Evolutionary conservation across 2,113 vertebrate genomes (phyloP), one percentile per base, ranked within the genome.

Genomic region (Taxidea taxus): DNA sequence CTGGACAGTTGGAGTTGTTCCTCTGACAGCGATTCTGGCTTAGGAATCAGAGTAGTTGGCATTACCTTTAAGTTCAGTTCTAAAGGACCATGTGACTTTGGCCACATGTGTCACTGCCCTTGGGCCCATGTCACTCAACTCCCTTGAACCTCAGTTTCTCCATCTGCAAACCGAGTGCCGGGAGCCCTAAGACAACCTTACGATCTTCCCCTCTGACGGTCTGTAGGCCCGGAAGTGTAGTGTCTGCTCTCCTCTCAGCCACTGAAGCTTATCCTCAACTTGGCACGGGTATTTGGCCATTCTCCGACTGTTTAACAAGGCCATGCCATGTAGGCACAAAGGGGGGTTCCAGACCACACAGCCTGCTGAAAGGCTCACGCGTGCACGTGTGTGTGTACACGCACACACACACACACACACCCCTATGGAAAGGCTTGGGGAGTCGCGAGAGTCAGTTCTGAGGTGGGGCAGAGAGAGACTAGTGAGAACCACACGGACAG

Each of bases 41-140:
- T 86, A 85, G n/a, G 80, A 83, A 77, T 94, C 54, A 75, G 72
- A n/a, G 74, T 62, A 21, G 13, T 37, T 39, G 34, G 21, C 34
- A 58, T 77, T 51, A 29, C 51, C n/a, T 47, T 90, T n/a, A 87
- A 75, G 66, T 58, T 91, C 58, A 70, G 16, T 75, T 88, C 85
- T 82, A 49, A 68, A 39, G 56, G 29, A 88, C 13, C 13, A 8
- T 1, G 23, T 12, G n/a, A 81, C 34, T 68, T 42, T 58, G 49
- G 60, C 60, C 11, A 39, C 4, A 1, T 14, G 66, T 54, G 54
- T 23, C 1, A 18, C 37, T 7, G 77, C 56, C 66, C 58, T n/a
- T 87, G 83, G 83, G 75, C 18, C 56, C 31, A 3, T 15, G 21
- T 62, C 27, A 56, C 11, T 54, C 34, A 54, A n/a, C 37, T 21